Percentiles rank a stretch among this genome's conserved stretches.
Evolutionary conservation across 2,113 vertebrate genomes (phyloP).

Genomic region (Entosphenus tridentatus): DNA sequence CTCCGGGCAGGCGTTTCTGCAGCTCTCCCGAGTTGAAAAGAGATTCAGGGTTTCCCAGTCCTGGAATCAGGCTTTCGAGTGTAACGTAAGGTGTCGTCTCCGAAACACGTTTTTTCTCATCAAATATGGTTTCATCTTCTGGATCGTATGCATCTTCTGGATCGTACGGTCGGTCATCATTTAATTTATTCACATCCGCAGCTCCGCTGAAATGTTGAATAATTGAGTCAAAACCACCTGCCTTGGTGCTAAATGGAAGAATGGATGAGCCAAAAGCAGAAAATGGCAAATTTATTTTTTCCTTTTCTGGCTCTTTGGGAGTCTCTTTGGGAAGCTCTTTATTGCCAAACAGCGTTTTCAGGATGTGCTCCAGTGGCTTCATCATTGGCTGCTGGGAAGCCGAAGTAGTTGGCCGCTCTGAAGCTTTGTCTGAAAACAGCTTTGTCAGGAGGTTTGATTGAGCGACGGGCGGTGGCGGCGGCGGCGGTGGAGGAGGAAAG

Average conservation of each 20-base stretch:
- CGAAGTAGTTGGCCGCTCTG: neutral
- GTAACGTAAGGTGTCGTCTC: too few relatives aligned
- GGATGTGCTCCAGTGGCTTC: slow-evolving; percentile 1
- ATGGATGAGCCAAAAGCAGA: too few relatives aligned
- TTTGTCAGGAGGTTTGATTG: too few relatives aligned
- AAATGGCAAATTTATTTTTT: too few relatives aligned
- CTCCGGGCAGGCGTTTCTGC: neutral
- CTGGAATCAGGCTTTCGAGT: too few relatives aligned
- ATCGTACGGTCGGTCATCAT: neutral
- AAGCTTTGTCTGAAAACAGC: too few relatives aligned
- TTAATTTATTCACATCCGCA: neutral
- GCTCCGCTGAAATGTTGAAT: too few relatives aligned
- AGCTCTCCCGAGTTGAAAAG: too few relatives aligned
- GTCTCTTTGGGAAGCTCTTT: neutral
- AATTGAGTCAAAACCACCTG: too few relatives aligned
- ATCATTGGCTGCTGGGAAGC: slow-evolving; percentile 3
- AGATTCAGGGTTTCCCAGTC: too few relatives aligned
- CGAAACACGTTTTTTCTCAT: neutral
- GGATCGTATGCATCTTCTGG: slow-evolving; percentile 6
- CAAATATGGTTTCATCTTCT: slow-evolving; percentile 5
- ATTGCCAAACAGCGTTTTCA: slow-evolving; percentile 5
- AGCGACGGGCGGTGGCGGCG: neutral
- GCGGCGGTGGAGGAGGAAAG: neutral
- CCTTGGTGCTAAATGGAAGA: too few relatives aligned
- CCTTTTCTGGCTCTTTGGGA: too few relatives aligned